Percentiles rank a stretch among this genome's conserved stretches.
Evolutionary conservation across 2,888 invertebrate species (phyloP).

Genomic region (Galeruca laticollis): DNA sequence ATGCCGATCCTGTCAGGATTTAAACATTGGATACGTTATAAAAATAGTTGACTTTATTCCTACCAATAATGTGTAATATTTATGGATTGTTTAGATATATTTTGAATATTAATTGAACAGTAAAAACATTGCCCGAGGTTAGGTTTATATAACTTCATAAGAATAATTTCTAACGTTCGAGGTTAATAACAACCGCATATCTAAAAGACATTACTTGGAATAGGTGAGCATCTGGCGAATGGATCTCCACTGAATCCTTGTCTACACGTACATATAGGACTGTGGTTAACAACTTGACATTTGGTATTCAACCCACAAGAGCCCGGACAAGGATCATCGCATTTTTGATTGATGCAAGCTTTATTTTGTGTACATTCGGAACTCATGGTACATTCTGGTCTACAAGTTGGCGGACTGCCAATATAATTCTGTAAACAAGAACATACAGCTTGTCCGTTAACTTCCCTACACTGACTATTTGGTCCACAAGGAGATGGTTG

Average conservation of each 20-base stretch:
- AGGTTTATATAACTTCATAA: too few relatives aligned
- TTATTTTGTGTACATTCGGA: constrained; percentile 82
- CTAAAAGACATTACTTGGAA: constrained; percentile 57
- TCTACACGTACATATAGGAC: constrained; percentile 72
- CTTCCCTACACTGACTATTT: constrained; percentile 81
- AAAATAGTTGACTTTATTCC: too few relatives aligned
- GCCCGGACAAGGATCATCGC: constrained; percentile 86
- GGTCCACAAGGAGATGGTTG: constrained; percentile 73
- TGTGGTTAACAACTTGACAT: constrained; percentile 83
- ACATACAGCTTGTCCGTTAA: constrained; percentile 70
- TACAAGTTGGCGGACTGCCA: constrained; percentile 77
- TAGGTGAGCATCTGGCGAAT: constrained; percentile 67
- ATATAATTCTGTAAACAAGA: constrained; percentile 65
- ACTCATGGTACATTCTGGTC: constrained; percentile 85
- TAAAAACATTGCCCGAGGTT: too few relatives aligned
- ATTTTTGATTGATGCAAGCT: constrained; percentile 84
- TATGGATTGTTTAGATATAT: too few relatives aligned
- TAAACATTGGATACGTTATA: too few relatives aligned
- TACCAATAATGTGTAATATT: too few relatives aligned
- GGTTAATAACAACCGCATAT: too few relatives aligned
- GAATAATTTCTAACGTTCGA: too few relatives aligned
- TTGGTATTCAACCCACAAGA: constrained; percentile 83
- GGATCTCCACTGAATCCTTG: constrained; percentile 74
- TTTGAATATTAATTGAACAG: too few relatives aligned
- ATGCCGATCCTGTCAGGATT: too few relatives aligned